Conservation (phyloP, 2,888 invertebrate genomes). For the Hesperia comma region DNA sequence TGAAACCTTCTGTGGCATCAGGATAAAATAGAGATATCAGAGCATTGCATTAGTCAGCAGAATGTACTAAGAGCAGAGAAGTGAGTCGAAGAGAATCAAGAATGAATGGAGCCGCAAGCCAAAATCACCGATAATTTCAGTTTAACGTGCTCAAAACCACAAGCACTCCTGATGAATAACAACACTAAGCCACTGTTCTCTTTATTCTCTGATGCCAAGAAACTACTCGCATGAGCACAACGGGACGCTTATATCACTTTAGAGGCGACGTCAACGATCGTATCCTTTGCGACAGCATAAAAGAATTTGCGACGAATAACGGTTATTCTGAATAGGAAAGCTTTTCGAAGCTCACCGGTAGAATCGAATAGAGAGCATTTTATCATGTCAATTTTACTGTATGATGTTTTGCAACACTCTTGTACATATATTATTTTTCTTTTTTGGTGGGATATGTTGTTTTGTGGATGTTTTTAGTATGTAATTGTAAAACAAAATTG, state of each 20-base stretch:
- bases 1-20: too few species aligned
- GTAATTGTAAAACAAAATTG: too few species aligned
- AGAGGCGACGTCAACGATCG: conserved; percentile 69
- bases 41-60: too few species aligned
- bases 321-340: conserved; percentile 59
- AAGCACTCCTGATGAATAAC: not conserved
- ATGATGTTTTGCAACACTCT: not conserved
- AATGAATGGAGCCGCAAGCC: too few species aligned
- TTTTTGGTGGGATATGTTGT: not conserved
- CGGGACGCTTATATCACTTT: conserved; percentile 72
- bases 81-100: too few species aligned
- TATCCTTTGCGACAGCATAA: conserved; percentile 63
- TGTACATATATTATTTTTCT: not conserved
- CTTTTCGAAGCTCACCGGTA: conserved; percentile 39
- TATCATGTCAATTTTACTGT: not conserved
- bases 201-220: conserved; percentile 11
- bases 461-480: not conserved
- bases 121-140: not conserved
- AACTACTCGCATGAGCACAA: conserved; percentile 13
- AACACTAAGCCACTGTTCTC: conserved; percentile 2
- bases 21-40: too few species aligned
- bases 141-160: not conserved
- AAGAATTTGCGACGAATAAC: conserved; percentile 66
- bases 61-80: not conserved
- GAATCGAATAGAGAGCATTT: conserved; percentile 8